These are phyloP conservation scores for Dendropsophus ebraccatus DNA, from an alignment of 2,113 vertebrate species.

Conservation along the genomic window DNA sequence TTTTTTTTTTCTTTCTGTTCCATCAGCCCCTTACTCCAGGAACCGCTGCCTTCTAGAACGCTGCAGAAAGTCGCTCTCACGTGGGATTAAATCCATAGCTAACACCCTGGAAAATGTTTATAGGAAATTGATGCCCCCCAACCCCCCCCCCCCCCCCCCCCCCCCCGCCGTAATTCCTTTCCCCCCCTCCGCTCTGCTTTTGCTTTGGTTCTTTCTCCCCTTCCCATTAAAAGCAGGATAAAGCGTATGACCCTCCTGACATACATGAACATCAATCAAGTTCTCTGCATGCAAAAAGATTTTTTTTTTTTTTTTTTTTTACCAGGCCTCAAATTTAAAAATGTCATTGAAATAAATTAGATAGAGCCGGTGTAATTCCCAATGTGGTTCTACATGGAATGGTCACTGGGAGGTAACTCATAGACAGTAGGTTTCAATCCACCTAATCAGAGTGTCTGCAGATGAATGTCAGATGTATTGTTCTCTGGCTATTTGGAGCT, in stretches of 20 bases:
- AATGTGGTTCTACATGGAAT: constrained; percentile 29
- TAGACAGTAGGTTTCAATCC: constrained; percentile 23
- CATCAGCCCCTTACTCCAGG: constrained; percentile 71
- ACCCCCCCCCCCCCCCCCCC: constrained; percentile 17
- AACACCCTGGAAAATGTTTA: constrained; percentile 69
- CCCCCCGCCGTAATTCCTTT: too few species aligned
- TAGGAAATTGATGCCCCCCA: constrained; percentile 65
- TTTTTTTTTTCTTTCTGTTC: constrained; percentile 71
- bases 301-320: background rate
- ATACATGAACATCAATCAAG: constrained; percentile 59
- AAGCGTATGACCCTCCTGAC: constrained; percentile 61
- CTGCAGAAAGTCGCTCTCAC: constrained; percentile 70
- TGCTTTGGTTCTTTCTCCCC: constrained; percentile 52
- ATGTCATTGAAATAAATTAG: constrained; percentile 48
- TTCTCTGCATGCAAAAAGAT: constrained; percentile 40
- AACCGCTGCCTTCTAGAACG: constrained; percentile 68
- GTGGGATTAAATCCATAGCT: constrained; percentile 69
- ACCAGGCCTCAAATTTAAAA: constrained; percentile 39
- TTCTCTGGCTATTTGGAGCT: background rate
- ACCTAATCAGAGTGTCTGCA: constrained; percentile 24
- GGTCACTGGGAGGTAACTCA: constrained; percentile 45
- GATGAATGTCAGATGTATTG: constrained; percentile 15
- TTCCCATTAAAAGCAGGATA: constrained; percentile 62
- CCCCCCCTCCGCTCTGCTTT: background rate
- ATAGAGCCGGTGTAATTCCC: constrained; percentile 43